Base-by-base conservation (phyloP, 2,797 vertebrate genomes). In the Pelochelys cantorii region DNA sequence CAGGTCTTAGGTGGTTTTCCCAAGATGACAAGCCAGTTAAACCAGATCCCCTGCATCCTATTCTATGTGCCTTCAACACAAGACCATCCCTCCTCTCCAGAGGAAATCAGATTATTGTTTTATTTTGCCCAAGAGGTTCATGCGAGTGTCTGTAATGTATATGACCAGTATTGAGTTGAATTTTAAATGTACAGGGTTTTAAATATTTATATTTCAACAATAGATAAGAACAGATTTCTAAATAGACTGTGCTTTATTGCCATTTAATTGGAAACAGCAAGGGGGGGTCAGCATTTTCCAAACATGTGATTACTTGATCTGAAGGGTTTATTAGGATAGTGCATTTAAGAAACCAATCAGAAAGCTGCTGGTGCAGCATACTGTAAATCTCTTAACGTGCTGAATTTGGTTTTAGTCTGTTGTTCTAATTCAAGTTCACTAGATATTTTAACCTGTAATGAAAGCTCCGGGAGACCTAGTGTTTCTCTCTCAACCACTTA, bases 271-370 rank as follows among this genome's bases (percentile, higher is more conserved):
- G 54, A 48, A 77, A 81, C 83, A 85, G 89, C 37, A 88, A 48
- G 42, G 4, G 79, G 84, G 34, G 94, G 74, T 92, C 96, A 93
- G 93, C 93, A 34, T 56, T 95, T 91, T 88, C 88, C 92, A 81
- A 86, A 54, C 80, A 15, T 0, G 1, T 4, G 7, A 23, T 81
- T 85, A 71, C 83, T 91, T 71, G 86, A 79, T 88, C 65, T 1
- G 0, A 15, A 34, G 83, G 84, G 25, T 90, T 79, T 78, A 25
- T 85, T 5, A 65, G 86, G 83, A 60, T 86, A 85, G 86, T 75
- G 77, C 55, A 18, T 88, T 93, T 88, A 89, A 78, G 48, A 0
- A 1, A 31, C 89, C 90, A 90, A 84, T 88, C 74, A 1, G 82
- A 93, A 92, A 92, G 88, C 83, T 90, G 42, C 62, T 86, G 94